A percentile compares a stretch with the other conserved stretches of the same genome.
These are phyloP conservation scores for Acanthochromis polyacanthus DNA, from an alignment of 2,113 vertebrate genomes.

Conservation along the genomic window DNA sequence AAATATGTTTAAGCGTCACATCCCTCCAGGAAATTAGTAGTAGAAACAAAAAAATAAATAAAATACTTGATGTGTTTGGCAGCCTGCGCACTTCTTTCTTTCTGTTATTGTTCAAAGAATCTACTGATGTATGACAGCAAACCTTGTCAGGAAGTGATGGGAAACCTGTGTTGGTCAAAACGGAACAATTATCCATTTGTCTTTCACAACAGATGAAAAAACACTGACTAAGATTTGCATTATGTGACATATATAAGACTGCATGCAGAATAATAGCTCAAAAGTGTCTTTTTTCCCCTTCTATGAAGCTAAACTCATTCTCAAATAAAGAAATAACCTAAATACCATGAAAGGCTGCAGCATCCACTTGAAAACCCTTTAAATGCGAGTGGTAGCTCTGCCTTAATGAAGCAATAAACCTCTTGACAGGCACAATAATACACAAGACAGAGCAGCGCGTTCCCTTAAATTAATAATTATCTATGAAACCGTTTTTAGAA, in stretches of 20 bases:
- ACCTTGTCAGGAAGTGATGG: slow-evolving; percentile 11
- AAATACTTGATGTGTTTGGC: slow-evolving; percentile 30
- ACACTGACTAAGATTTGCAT: not conserved
- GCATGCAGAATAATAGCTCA: not conserved
- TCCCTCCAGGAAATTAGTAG: slow-evolving; percentile 43
- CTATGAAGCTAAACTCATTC: slow-evolving; percentile 9
- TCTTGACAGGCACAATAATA: slow-evolving; percentile 38
- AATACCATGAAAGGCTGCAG: slow-evolving; percentile 17
- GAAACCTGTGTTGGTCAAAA: slow-evolving; percentile 39
- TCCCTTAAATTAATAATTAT: slow-evolving; percentile 43
- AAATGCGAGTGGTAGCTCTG: slow-evolving; percentile 8
- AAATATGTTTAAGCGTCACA: slow-evolving; percentile 26
- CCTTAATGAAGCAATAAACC: slow-evolving; percentile 43
- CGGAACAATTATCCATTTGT: slow-evolving; percentile 50
- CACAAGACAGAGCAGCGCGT: slow-evolving; percentile 15
- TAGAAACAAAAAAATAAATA: not conserved
- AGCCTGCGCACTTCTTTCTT: slow-evolving; percentile 31
- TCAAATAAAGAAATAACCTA: not conserved
- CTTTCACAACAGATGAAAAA: slow-evolving; percentile 21
- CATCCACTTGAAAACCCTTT: slow-evolving; percentile 14
- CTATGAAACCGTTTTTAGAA: slow-evolving; percentile 33
- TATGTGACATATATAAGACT: not conserved
- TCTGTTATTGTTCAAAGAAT: slow-evolving; percentile 48
- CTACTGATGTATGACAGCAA: slow-evolving; percentile 46
- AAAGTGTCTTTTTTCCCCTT: not conserved